A percentile compares a stretch with the other conserved stretches of the same genome.
These are phyloP conservation scores for Corythoichthys haematopterus DNA, from an alignment of 2,113 vertebrate genomes.

Conservation along the genomic window DNA sequence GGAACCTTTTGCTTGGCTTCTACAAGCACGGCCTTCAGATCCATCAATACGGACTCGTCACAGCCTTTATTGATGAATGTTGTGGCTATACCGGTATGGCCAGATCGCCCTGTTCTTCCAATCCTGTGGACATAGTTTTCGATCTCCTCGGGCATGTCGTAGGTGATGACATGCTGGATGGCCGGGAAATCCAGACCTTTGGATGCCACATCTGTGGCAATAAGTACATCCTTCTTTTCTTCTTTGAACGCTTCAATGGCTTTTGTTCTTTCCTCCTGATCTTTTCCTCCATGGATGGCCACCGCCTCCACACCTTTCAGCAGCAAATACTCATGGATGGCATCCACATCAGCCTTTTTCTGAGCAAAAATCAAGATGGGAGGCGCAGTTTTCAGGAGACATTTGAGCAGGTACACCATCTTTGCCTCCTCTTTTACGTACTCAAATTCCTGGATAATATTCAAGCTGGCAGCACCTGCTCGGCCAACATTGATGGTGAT, in stretches of 20 bases:
- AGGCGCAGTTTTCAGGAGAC: slow-evolving; percentile 93
- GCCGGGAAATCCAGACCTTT: slow-evolving; percentile 97
- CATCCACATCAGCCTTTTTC: slow-evolving; percentile 97
- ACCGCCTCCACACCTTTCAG: slow-evolving; percentile 97
- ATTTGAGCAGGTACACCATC: slow-evolving; percentile 96
- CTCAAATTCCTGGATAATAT: slow-evolving; percentile 98
- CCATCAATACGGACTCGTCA: slow-evolving; percentile 95
- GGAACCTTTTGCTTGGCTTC: slow-evolving; percentile 98
- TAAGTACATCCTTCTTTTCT: slow-evolving; percentile 93
- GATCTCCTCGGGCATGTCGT: slow-evolving; percentile 98
- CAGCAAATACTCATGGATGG: slow-evolving; percentile 94
- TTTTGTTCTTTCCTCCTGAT: slow-evolving; percentile 96
- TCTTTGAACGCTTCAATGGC: slow-evolving; percentile 96
- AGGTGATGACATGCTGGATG: slow-evolving; percentile 92
- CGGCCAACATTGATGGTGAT: slow-evolving; percentile 96
- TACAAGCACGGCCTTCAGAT: slow-evolving; percentile 90
- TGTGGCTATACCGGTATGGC: slow-evolving; percentile 93
- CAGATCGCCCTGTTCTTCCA: slow-evolving; percentile 90
- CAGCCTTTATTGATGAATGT: slow-evolving; percentile 99
- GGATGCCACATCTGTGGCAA: slow-evolving; percentile 94
- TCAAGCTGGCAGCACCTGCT: slow-evolving; percentile 92
- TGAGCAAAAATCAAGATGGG: slow-evolving; percentile 96
- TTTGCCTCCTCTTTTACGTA: slow-evolving; percentile 99
- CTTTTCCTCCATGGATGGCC: slow-evolving; percentile 97
- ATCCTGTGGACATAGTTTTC: slow-evolving; percentile 98